Base-by-base conservation (phyloP, 1,140 invertebrate species). In the Hormaphis cornu region DNA sequence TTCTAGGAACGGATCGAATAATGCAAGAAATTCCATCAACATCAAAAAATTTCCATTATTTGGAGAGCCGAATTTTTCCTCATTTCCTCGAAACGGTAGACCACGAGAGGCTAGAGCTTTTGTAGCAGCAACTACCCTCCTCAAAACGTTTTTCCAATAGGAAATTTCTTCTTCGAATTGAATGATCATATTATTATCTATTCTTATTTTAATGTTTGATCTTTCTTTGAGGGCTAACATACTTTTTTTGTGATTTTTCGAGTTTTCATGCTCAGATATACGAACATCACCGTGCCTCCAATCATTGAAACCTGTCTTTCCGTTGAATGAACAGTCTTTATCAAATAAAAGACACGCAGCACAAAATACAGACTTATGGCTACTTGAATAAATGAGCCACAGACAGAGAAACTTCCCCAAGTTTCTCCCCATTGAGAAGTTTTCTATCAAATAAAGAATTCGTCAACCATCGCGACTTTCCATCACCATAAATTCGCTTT, bases 231-330 rank as follows among this genome's bases (percentile, higher is more conserved):
- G 69, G 48, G 28, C 69, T 28, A 70, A 56, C 35, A 61, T 54
- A 24, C 46, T 58, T 40, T 54, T 24, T 71, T 69, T 75, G 52
- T 74, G 74, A 33, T 24, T 26, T 24, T 26, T 10, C 14, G 74
- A 74, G 70, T 75, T 71, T 76, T 50, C 74, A 71, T 76, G 73
- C 4, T 48, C 40, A 42, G 35, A 5, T 46, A 74, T 63, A 28
- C 71, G 69, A 53, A 18, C 48, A 24, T 48, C 42, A 9, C 59
- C 72, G 69, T 75, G 74, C 72, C 73, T 74, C 72, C 74, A 75
- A 70, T 76, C 74, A 48, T 71, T 74, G 42, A 74, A 74, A 37
- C 74, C 75, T 73, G 71, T 70, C 69, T n/a, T 33, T 50, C 7
- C 46, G 8, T 40, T 22, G 5, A 37, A 72, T 50, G 46, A 37